Conservation (phyloP, 1,140 invertebrate species). For the Aphaenogaster ashmeadi region DNA sequence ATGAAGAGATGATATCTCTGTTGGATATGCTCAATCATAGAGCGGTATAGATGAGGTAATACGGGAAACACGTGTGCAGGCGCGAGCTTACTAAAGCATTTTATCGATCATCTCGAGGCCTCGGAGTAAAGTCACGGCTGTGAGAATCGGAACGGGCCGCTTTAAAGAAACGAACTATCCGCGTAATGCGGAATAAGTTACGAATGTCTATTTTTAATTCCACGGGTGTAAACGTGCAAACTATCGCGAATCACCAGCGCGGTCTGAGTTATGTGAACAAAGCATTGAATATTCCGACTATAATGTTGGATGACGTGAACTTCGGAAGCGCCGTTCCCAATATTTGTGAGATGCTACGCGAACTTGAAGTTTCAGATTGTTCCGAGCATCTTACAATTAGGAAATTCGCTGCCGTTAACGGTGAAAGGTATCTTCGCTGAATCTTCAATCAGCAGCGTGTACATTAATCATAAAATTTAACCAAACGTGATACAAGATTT, state of each 20-base stretch:
- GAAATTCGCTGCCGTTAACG: slow-evolving; percentile 31
- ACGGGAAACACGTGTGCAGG: not conserved
- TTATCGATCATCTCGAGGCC: slow-evolving; percentile 65
- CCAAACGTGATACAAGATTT: not conserved
- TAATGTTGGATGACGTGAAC: not conserved
- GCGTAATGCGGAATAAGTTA: slow-evolving; percentile 6
- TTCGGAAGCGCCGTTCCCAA: not conserved
- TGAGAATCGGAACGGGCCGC: slow-evolving; percentile 22
- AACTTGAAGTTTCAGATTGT: slow-evolving; percentile 45
- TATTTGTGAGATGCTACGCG: slow-evolving; percentile 12
- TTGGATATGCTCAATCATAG: not conserved
- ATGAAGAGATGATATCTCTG: not conserved
- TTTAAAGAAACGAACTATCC: not conserved
- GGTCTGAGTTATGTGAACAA: not conserved
- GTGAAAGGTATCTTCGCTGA: not conserved
- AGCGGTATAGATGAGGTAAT: not conserved
- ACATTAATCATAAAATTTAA: slow-evolving; percentile 1
- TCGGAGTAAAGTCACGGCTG: slow-evolving; percentile 48
- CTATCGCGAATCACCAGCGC: not conserved
- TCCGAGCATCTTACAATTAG: not conserved
- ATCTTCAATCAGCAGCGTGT: slow-evolving; percentile 7
- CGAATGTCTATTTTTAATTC: slow-evolving; percentile 54
- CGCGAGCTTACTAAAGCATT: slow-evolving; percentile 41
- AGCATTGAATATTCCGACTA: not conserved
- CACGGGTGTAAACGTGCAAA: not conserved